Evolutionary conservation across 2,888 invertebrate genomes (phyloP), one percentile per base, ranked within the genome.

Genomic region (Agriopis marginaria): DNA sequence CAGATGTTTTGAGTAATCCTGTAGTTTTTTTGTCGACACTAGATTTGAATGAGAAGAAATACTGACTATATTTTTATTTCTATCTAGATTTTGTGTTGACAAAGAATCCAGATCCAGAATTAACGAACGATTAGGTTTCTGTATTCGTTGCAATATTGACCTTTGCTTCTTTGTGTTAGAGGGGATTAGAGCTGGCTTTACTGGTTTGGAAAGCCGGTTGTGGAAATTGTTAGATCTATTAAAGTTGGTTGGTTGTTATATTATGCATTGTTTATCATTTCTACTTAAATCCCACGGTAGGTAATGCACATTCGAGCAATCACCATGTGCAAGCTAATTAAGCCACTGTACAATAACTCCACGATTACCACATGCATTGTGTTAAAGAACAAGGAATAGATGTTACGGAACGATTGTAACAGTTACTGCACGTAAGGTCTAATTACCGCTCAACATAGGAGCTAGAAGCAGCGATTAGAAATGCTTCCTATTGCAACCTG

Each of bases 331-430:
- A 67, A 70, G 66, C 68, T 64, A 71, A 74, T 72, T 71, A 74
- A 70, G 62, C 68, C 68, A 66, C 53, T 59, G 60, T 68, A 76
- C 76, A 76, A 73, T 74, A 74, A 66, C 63, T 71, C 71, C 70
- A 72, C 68, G 71, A 77, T 87, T 88, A 83, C 84, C 77, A 83
- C 86, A 85, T 72, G 74, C 66, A 68, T 70, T 71, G 75, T 69
- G 60, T 74, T 70, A 71, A 83, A 82, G 81, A 85, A 84, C 81
- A 81, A 82, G 80, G 79, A 88, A 84, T 87, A 82, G 86, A 87
- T 90, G 91, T 88, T 83, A 89, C 86, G 92, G 92, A 92, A 93
- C 93, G 89, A 86, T 80, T 88, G 91, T 91, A 89, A 90, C 88
- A 90, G 80, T 89, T 89, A 85, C 81, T 80, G 83, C 86, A 84